Base-by-base conservation (phyloP, 2,797 vertebrate species). In the Anguilla marmorata region DNA sequence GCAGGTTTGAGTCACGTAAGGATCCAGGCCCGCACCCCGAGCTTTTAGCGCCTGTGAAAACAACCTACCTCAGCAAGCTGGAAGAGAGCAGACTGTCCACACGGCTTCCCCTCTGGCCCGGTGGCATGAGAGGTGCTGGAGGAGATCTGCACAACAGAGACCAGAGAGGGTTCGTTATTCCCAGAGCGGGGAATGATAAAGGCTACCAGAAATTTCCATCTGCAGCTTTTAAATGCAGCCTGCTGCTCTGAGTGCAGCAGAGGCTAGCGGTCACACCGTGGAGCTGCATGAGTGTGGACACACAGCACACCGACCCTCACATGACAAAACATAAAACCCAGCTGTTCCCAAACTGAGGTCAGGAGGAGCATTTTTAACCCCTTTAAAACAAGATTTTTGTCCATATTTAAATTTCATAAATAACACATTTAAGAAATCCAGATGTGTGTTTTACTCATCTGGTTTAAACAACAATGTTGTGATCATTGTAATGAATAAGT, bases 1-100 rank as follows among this genome's bases (percentile, higher is more conserved):
- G 14, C 9, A 74, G 3, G 19, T n/a, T 48, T 37, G 9, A 69
- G 85, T 37, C 58, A 45, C 9, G 37, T 66, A 69, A 69, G 85
- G 66, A 24, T n/a, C 83, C 16, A 84, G 52, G 16, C 27, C 27
- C 50, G 58, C 27, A n/a, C 50, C 19, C 48, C 30, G 21, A 72
- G n/a, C 27, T 41, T 74, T 72, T 56, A 84, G 41, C 12, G 30
- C n/a, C n/a, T 24, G 8, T 80, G n/a, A 63, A 63, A 76, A 45
- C 60, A 8, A 37, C 92, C 95, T 97, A 98, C 98, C 97, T 99
- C 98, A 90, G 98, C 98, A 85, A 99, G 95, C 92, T 99, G 98
- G 95, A 99, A 99, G 93, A 99, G 97, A 88, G 98, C 97, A 0
- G 97, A 98, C 93, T 98, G 98, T 89, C 97, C 96, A 94, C 96